Conservation (phyloP, 2,797 vertebrate species). For the Platyrinchus mystaceus region DNA sequence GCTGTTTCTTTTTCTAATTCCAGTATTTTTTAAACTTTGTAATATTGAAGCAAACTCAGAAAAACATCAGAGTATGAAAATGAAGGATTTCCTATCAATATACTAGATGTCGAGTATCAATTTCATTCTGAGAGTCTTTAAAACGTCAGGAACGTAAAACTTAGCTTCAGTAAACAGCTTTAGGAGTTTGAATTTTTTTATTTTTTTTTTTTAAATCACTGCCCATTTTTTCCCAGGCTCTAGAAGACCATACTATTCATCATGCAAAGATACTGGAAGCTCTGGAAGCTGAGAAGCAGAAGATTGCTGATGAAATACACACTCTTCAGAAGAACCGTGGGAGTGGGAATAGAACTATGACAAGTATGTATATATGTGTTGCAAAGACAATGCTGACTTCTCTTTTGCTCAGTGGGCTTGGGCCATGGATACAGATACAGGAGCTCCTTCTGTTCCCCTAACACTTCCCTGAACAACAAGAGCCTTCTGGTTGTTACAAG, state of each 20-base stretch:
- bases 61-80: neutral
- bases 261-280: constrained; percentile 91
- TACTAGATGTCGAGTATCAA: neutral
- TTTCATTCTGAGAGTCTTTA: neutral
- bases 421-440: neutral
- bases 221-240: constrained; percentile 73
- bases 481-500: neutral
- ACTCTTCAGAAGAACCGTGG: constrained; percentile 62
- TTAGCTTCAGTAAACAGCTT: neutral
- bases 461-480: neutral
- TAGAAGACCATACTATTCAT: constrained; percentile 85
- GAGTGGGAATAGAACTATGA: constrained; percentile 24
- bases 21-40: neutral
- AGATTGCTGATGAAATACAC: constrained; percentile 86
- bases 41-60: neutral
- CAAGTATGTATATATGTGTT: constrained; percentile 11
- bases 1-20: neutral
- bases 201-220: no score
- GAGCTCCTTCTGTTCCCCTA: neutral
- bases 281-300: constrained; percentile 91
- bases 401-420: neutral
- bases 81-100: neutral
- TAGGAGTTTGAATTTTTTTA: neutral
- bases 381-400: neutral
- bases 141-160: neutral